phyloP scores from a whole-genome alignment of 1,140 invertebrate species.

The Bombyx mandarina region DNA sequence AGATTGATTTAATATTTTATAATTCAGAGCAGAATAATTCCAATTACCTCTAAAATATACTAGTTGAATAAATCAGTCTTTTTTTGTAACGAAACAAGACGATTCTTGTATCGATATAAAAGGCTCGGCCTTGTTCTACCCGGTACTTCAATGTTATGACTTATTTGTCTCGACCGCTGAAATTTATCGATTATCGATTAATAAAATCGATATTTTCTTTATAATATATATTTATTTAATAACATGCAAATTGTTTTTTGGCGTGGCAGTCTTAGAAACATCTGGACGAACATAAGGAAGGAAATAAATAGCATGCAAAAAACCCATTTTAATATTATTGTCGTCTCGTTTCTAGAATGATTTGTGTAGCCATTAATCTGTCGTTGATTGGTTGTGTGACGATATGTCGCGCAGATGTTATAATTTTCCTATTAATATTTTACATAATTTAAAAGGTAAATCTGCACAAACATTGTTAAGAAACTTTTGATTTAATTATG shows the following conservation, averaged over 20 bases:
- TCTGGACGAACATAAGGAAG: slow-evolving; percentile 46
- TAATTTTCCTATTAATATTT: neutral
- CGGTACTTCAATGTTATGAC: slow-evolving; percentile 59
- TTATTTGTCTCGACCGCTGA: slow-evolving; percentile 56
- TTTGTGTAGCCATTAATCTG: slow-evolving; percentile 15
- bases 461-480: too few species aligned
- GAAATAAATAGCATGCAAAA: slow-evolving; percentile 33
- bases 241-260: slow-evolving; percentile 60
- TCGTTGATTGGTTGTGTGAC: slow-evolving; percentile 11
- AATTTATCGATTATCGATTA: slow-evolving; percentile 53
- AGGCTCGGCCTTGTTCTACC: slow-evolving; percentile 44
- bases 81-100: slow-evolving; percentile 32
- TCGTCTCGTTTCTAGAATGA: slow-evolving; percentile 41
- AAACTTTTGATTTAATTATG: too few species aligned
- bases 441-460: too few species aligned
- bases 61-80: slow-evolving; percentile 5
- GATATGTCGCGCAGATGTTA: neutral
- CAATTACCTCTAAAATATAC: slow-evolving; percentile 1
- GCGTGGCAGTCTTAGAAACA: slow-evolving; percentile 24
- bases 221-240: slow-evolving; percentile 61
- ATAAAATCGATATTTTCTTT: slow-evolving; percentile 53
- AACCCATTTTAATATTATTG: slow-evolving; percentile 21
- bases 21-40: neutral
- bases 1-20: neutral
- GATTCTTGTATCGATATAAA: slow-evolving; percentile 45